Evolutionary conservation across 2,113 vertebrate species (phyloP).

Genomic region (Edolisoma coerulescens): DNA sequence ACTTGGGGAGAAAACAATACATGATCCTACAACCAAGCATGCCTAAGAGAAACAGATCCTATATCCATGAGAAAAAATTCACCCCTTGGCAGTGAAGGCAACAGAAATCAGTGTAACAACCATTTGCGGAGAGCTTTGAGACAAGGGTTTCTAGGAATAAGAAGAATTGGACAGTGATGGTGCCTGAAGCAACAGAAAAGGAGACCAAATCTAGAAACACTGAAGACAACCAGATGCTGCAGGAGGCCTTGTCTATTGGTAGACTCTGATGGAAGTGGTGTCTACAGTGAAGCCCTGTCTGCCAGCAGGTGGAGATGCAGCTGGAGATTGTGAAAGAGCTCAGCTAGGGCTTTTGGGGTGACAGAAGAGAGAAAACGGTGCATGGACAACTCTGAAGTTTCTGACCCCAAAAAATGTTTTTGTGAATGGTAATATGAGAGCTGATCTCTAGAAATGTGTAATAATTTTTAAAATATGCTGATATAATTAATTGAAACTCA

Average conservation of each 20-base stretch:
- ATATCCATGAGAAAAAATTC: neutral
- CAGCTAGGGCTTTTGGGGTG: neutral
- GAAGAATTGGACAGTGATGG: neutral
- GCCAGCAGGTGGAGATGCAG: neutral
- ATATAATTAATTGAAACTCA: neutral
- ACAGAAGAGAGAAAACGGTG: neutral
- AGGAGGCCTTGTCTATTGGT: neutral
- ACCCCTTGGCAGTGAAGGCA: neutral
- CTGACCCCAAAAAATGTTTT: neutral
- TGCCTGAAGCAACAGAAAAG: neutral
- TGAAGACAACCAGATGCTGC: neutral
- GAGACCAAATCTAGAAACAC: neutral
- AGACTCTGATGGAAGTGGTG: neutral
- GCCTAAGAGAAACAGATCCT: neutral
- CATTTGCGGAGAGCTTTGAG: neutral
- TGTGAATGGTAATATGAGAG: neutral
- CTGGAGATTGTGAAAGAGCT: neutral
- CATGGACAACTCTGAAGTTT: neutral
- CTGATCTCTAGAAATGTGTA: neutral
- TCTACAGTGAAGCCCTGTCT: accelerated
- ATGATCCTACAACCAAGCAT: neutral
- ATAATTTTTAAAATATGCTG: neutral
- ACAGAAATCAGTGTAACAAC: neutral
- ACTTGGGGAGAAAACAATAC: neutral
- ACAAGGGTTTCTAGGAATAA: neutral